Evolutionary conservation across 2,888 invertebrate species (phyloP), one percentile per base, ranked within the genome.

Genomic region (Caenorhabditis wallacei): DNA sequence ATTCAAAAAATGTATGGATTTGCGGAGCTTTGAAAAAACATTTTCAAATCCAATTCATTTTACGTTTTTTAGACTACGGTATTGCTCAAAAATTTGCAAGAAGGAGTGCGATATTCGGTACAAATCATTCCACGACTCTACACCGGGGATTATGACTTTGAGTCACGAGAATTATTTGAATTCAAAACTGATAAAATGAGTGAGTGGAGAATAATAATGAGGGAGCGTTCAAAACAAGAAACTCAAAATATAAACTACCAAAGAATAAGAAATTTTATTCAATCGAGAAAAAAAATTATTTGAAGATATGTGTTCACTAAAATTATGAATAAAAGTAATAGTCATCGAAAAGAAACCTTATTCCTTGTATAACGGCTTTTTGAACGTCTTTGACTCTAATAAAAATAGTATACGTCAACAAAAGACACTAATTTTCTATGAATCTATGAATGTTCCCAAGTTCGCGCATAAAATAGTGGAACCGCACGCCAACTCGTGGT

Each of bases 81-180:
- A 8, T 79, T 84, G 5, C 61, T 90, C 24, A 53, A 71, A 18
- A 80, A 89, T 51, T 79, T 90, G 51, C 80, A 84, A 24, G 87
- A 84, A 76, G 88, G 89, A 22, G 78, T 84, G 16, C 80, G 84
- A 16, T 90, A 90, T 80, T 85, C 84, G 24, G 89, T 90, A 16
- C 87, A 88, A 79, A 90, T 90, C 64, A 84, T 90, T 11, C 90
- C 90, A 24, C 72, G 82, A 40, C 80, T 87, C 18, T 86, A 86
- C 75, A 86, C 86, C 1, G 89, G 88, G n/a, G 86, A 87, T 46
- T 84, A 85, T 20, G 87, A 89, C 68, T 89, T 80, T 64, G 72
- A 74, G 18, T 80, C 85, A 16, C 51, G 85, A n/a, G 87, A 89
- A 37, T 81, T 88, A 11, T 88, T 90, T 61, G 88, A 90, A 69